These are phyloP conservation scores for Cettia cetti DNA, from an alignment of 2,113 vertebrate genomes.

Conservation along the genomic window DNA sequence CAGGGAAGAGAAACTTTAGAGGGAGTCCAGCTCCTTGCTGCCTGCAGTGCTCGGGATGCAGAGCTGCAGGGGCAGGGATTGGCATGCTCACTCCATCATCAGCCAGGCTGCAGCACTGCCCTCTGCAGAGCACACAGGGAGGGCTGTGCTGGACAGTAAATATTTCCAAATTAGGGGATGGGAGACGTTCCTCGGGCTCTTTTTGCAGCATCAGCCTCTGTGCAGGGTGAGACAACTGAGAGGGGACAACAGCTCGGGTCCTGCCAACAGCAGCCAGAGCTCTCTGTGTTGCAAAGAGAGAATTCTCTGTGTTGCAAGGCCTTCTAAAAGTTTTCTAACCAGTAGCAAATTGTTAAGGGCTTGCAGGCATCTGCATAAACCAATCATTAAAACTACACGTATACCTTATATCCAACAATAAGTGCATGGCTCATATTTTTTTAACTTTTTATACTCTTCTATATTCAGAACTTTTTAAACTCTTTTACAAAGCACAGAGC, in stretches of 20 bases:
- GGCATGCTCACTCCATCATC: fast-evolving
- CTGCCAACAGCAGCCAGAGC: background rate
- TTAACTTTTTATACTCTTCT: background rate
- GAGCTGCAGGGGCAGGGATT: background rate
- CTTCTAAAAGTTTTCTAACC: background rate
- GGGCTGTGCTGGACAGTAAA: background rate
- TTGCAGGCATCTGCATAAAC: background rate
- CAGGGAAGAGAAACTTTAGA: background rate
- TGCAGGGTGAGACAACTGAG: background rate
- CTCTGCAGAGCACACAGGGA: background rate
- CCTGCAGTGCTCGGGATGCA: fast-evolving
- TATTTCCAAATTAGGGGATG: background rate
- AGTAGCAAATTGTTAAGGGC: background rate
- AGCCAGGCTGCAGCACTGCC: background rate
- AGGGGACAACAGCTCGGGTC: background rate
- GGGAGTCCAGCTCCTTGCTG: background rate
- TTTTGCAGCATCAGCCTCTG: background rate
- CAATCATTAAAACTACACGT: background rate
- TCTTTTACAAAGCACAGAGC: background rate
- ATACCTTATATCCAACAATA: background rate
- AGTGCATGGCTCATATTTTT: background rate
- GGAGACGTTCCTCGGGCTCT: background rate
- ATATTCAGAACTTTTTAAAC: background rate
- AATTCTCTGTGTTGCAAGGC: background rate
- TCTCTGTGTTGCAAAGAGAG: background rate